Conservation (phyloP, 2,888 invertebrate genomes). For the Gerris lacustris region DNA sequence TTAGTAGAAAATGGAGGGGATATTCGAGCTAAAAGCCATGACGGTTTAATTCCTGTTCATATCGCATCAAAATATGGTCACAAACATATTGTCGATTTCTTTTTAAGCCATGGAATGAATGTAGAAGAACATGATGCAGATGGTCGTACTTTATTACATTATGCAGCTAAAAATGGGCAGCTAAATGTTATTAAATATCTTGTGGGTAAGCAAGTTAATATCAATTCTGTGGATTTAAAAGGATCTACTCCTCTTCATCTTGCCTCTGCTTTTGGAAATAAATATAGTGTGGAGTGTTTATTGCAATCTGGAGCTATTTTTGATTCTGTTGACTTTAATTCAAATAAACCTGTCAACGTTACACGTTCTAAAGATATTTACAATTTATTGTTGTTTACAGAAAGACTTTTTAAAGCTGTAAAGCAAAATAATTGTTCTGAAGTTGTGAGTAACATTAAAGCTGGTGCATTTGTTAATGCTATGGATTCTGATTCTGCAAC, state of each 20-base stretch:
- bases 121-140: conserved; percentile 23
- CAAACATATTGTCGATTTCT: neutral
- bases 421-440: neutral
- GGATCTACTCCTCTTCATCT: conserved; percentile 22
- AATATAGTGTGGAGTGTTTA: conserved; percentile 24
- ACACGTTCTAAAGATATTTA: neutral
- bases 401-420: neutral
- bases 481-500: conserved; percentile 21
- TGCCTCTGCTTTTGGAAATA: conserved; percentile 26
- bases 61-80: neutral
- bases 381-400: neutral
- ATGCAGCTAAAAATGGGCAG: conserved; percentile 25
- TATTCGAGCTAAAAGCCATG: neutral
- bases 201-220: conserved; percentile 22
- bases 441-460: neutral
- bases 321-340: conserved; percentile 13
- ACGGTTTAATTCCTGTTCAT: neutral
- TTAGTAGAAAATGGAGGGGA: neutral
- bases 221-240: conserved; percentile 19
- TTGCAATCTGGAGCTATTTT: conserved; percentile 27
- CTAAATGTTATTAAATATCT: conserved; percentile 22
- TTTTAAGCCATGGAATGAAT: neutral
- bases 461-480: conserved; percentile 20
- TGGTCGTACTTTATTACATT: conserved; percentile 24
- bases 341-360: neutral